Evolutionary conservation across 92 coral and sea anemone genomes (phyloP).

Genomic region (Siderastrea radians): DNA sequence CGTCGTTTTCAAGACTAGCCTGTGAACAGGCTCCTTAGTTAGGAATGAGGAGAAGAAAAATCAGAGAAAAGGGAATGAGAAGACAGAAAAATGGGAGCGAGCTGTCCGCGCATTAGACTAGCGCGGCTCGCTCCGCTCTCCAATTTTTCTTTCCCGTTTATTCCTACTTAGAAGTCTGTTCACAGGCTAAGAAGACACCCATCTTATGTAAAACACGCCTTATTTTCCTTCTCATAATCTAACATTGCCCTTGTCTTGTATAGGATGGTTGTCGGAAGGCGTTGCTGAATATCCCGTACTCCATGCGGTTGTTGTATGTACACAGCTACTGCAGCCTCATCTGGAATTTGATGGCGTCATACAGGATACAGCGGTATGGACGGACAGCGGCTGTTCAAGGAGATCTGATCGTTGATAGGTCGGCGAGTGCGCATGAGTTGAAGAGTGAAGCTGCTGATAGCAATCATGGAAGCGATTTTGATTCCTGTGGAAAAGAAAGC

Average conservation of each 20-base stretch:
- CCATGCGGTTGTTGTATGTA: constrained; percentile 82
- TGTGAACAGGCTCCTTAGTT: too few relatives aligned
- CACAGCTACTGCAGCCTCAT: constrained; percentile 88
- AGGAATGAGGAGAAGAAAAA: too few relatives aligned
- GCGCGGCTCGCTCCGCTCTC: too few relatives aligned
- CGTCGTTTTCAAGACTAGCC: too few relatives aligned
- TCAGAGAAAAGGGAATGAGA: too few relatives aligned
- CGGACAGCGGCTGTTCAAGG: constrained; percentile 62
- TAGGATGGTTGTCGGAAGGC: constrained; percentile 92
- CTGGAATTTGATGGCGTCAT: constrained; percentile 86
- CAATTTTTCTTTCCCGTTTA: too few relatives aligned
- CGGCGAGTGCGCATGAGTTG: not conserved
- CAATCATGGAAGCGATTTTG: constrained; percentile 1
- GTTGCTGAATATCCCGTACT: constrained; percentile 81
- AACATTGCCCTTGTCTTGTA: not conserved
- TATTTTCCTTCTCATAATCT: too few relatives aligned
- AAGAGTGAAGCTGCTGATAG: not conserved
- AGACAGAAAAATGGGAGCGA: too few relatives aligned
- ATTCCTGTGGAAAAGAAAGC: not conserved
- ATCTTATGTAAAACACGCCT: too few relatives aligned
- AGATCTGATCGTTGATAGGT: constrained; percentile 69
- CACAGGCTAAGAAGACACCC: too few relatives aligned
- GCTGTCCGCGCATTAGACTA: too few relatives aligned
- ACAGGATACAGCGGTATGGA: constrained; percentile 60
- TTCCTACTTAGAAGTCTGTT: too few relatives aligned